Evolutionary conservation across 2,797 vertebrate species (phyloP).

Genomic region (Podarcis siculus): DNA sequence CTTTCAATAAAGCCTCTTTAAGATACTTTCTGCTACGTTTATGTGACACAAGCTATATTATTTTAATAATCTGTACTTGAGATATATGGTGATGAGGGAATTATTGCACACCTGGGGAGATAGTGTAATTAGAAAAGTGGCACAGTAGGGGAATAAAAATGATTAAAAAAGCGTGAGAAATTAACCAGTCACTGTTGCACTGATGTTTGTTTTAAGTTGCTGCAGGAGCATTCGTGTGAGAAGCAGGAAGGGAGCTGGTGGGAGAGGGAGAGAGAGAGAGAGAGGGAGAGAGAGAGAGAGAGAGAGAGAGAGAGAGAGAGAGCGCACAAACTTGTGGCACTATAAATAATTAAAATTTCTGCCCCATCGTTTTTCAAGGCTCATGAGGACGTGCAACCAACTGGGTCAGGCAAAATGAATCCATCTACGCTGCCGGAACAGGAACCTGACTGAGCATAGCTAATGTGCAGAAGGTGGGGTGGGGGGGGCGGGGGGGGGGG

Average conservation of each 20-base stretch:
- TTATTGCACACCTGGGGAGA: constrained; percentile 76
- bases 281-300: constrained; percentile 30
- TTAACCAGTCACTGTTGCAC: constrained; percentile 72
- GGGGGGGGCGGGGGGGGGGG: constrained; percentile 56
- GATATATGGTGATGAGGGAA: constrained; percentile 76
- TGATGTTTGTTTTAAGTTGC: constrained; percentile 73
- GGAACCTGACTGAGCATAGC: constrained; percentile 64
- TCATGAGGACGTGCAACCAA: constrained; percentile 70
- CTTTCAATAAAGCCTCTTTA: constrained; percentile 68
- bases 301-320: constrained; percentile 13
- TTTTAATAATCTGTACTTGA: constrained; percentile 76
- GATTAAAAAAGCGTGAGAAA: constrained; percentile 75
- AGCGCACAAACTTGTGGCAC: constrained; percentile 63
- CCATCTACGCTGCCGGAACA: constrained; percentile 56
- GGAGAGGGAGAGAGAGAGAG: too few relatives aligned
- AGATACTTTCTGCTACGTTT: constrained; percentile 68
- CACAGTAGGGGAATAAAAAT: constrained; percentile 76
- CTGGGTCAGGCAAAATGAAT: constrained; percentile 78
- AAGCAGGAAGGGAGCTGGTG: constrained; percentile 47
- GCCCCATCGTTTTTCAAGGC: constrained; percentile 73
- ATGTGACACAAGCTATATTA: constrained; percentile 68
- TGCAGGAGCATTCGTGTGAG: constrained; percentile 65
- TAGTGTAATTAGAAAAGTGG: constrained; percentile 78
- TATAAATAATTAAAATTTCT: constrained; percentile 80
- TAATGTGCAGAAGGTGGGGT: constrained; percentile 65